Evolutionary conservation across 1,140 invertebrate genomes (phyloP), one percentile per base, ranked within the genome.

Genomic region (Steinernema feltiae): DNA sequence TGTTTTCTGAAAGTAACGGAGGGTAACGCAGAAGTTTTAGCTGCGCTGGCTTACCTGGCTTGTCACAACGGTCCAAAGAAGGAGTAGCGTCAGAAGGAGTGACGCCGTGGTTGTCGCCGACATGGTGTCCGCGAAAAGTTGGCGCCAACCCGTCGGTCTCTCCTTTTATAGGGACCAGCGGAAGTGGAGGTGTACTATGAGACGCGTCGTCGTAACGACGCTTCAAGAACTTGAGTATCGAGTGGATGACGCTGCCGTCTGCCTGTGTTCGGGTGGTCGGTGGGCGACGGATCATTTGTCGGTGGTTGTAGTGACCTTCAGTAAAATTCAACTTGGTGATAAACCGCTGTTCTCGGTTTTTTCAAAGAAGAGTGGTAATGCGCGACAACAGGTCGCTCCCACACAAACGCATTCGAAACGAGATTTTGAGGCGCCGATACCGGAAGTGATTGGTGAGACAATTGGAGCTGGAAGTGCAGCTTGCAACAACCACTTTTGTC

Each of bases 71-170:
- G 53, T 15, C 12, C 24, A 27, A 3, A 63, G 53, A n/a, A 71
- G 27, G 48, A 48, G 12, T 24, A 48, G 31, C 32, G 72, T 24
- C 15, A 73, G 72, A 1, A 73, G 35, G 15, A 63, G 53, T n/a
- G 53, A 63, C 53, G 53, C 53, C 24, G 3, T 21, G 53, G 53
- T 63, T 63, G 53, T 63, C 53, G 53, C 53, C 7, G 53, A 63
- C 53, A 63, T 63, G 24, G 24, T 63, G 53, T 63, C 53, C 24
- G 53, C 53, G 53, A 63, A 63, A 63, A 63, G 24, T 63, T 63
- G 53, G 53, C 53, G 53, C 53, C 53, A 63, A 63, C 53, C 53
- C 53, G 7, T 63, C 24, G 24, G 53, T 3, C 24, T 3, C 24
- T 3, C 24, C 53, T 63, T 63, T n/a, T 63, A 63, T 63, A 63